Percentiles rank a stretch among this genome's conserved stretches.
phyloP scores from a whole-genome alignment of 2,888 invertebrate genomes.

The Hanleya hanleyi region DNA sequence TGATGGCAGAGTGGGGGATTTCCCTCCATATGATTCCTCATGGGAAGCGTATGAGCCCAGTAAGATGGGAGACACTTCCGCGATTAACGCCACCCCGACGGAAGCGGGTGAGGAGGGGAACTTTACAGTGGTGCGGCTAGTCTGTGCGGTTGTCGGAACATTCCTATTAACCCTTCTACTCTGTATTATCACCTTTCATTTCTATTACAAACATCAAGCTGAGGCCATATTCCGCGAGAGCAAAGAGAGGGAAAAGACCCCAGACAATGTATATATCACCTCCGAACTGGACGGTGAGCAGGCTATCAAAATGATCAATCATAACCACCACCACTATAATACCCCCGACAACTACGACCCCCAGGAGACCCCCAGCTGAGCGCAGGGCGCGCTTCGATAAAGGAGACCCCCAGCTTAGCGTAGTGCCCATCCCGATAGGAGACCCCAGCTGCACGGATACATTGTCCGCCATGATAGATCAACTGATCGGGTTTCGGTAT shows the following conservation, averaged over 20 bases:
- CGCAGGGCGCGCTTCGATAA: background rate
- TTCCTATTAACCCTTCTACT: conserved; percentile 67
- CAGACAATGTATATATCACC: conserved; percentile 43
- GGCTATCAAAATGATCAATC: conserved; percentile 47
- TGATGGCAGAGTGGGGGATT: background rate
- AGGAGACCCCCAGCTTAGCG: too few species aligned
- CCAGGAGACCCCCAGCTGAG: conserved; percentile 2
- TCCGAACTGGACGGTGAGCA: conserved; percentile 43
- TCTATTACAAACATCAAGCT: conserved; percentile 48
- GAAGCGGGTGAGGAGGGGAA: conserved; percentile 23
- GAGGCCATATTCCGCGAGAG: background rate
- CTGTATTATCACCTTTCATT: conserved; percentile 62
- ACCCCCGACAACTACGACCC: background rate
- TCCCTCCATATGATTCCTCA: conserved; percentile 17
- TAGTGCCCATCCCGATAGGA: too few species aligned
- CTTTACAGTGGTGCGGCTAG: conserved; percentile 66
- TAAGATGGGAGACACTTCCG: background rate
- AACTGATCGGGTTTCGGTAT: too few species aligned
- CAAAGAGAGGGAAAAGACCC: conserved; percentile 26
- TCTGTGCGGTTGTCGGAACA: conserved; percentile 71
- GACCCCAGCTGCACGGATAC: too few species aligned
- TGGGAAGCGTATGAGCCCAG: conserved; percentile 13
- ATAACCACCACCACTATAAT: conserved; percentile 9
- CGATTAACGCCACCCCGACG: conserved; percentile 4
- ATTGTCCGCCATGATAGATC: too few species aligned